Evolutionary conservation across 2,113 vertebrate species (phyloP).

Genomic region (Hypocryptadius cinnamomeus): DNA sequence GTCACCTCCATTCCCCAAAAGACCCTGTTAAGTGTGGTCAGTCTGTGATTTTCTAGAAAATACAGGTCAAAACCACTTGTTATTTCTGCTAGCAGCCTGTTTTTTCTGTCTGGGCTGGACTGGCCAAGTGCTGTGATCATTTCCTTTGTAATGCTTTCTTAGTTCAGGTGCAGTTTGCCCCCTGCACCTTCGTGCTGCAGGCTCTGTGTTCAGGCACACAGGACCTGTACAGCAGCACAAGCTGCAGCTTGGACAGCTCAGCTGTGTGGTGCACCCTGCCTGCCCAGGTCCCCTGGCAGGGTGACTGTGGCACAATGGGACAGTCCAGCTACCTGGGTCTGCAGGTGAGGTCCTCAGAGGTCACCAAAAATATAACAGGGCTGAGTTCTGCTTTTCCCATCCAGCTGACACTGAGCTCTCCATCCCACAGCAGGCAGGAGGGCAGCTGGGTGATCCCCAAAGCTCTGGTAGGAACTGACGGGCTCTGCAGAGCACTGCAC

Average conservation of each 20-base stretch:
- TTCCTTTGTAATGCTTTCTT: not conserved
- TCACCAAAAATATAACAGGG: not conserved
- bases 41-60: not conserved
- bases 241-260: not conserved
- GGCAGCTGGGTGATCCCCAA: not conserved
- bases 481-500: not conserved
- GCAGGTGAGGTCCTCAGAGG: not conserved
- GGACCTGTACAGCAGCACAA: not conserved
- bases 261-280: not conserved
- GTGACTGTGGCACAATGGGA: not conserved
- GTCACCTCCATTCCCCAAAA: not conserved
- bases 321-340: not conserved
- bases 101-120: not conserved
- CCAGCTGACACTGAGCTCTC: not conserved
- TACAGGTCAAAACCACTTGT: not conserved
- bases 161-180: not conserved
- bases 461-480: not conserved
- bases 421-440: not conserved
- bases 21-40: not conserved
- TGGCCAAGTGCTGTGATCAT: not conserved
- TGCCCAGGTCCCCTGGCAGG: not conserved
- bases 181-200: fast-evolving
- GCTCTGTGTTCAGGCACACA: not conserved
- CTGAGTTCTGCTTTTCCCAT: not conserved
- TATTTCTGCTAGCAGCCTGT: not conserved